Evolutionary conservation across 2,797 vertebrate genomes (phyloP), one percentile per base, ranked within the genome.

Genomic region (Lophotriccus pileatus): DNA sequence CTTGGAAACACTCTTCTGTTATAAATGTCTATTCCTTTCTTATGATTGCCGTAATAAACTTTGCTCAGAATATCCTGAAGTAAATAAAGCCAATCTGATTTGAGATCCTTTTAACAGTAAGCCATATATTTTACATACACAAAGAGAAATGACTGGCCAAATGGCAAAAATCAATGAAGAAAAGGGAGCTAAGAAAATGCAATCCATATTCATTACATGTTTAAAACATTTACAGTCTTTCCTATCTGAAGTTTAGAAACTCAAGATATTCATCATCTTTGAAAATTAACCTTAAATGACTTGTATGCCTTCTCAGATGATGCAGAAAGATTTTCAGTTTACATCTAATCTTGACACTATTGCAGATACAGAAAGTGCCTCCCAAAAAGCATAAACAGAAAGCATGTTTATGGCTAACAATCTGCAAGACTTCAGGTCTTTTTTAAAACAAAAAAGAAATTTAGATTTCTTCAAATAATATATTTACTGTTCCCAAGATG

Each of bases 141-240:
- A 92, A 80, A 94, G 27, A 90, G 50, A 91, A 94, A 93, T 56
- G 78, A 85, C 72, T 62, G 73, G 63, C 49, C 5, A 21, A 91
- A 87, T 72, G 34, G 74, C n/a, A 87, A 73, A 95, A 95, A 95
- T 95, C 93, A 85, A 85, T 93, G 44, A 90, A 50, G 50, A 84
- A 90, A 91, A 79, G 30, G 21, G 72, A 96, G 63, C 46, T 89
- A 85, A 74, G 78, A 68, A 96, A 96, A 94, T 46, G 23, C 68
- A 96, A 95, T 89, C 89, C 56, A 84, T 93, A 96, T 77, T 91
- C 85, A 91, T 83, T 84, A 73, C 50, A 68, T 72, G 49, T 90
- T 91, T 89, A 88, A 94, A 94, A 93, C 64, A 72, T 74, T 93
- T 87, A 64, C 27, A 60, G 68, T 83, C 81, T 75, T 28, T 68